A percentile compares a stretch with the other conserved stretches of the same genome.
phyloP scores from a whole-genome alignment of 1,140 invertebrate genomes.

The Brachionus rubens region DNA sequence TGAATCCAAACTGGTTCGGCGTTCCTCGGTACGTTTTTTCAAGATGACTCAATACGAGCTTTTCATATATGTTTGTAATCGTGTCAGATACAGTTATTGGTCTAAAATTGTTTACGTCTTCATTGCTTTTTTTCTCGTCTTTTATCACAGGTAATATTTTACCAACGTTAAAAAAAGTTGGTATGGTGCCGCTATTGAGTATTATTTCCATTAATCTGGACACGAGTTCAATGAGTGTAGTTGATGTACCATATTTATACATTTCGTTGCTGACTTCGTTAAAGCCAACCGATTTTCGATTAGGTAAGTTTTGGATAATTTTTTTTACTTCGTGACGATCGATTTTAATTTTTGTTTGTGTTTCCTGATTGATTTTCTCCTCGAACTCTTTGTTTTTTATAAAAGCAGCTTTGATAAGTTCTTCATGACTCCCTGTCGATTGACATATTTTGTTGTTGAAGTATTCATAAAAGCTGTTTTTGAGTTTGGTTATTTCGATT shows the following conservation, averaged over 20 bases:
- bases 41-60: neutral
- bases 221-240: neutral
- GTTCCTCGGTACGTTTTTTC: neutral
- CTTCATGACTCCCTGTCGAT: too few relatives aligned
- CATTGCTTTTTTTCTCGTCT: neutral
- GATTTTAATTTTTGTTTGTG: neutral
- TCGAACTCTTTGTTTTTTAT: constrained; percentile 4
- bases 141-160: neutral
- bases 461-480: too few relatives aligned
- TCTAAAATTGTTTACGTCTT: constrained; percentile 9
- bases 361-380: neutral
- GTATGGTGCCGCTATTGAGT: neutral
- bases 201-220: neutral
- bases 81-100: neutral
- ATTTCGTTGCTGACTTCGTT: constrained; percentile 12
- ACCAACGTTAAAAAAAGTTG: constrained; percentile 15
- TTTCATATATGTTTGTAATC: constrained; percentile 21
- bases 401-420: neutral
- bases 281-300: neutral
- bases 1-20: neutral
- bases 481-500: too few relatives aligned
- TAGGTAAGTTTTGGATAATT: neutral
- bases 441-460: too few relatives aligned
- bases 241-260: constrained; percentile 1
- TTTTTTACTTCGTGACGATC: neutral